Percentiles rank a stretch among this genome's conserved stretches.
These are phyloP conservation scores for Synodontis membranacea DNA, from an alignment of 2,113 vertebrate genomes.

Conservation along the genomic window DNA sequence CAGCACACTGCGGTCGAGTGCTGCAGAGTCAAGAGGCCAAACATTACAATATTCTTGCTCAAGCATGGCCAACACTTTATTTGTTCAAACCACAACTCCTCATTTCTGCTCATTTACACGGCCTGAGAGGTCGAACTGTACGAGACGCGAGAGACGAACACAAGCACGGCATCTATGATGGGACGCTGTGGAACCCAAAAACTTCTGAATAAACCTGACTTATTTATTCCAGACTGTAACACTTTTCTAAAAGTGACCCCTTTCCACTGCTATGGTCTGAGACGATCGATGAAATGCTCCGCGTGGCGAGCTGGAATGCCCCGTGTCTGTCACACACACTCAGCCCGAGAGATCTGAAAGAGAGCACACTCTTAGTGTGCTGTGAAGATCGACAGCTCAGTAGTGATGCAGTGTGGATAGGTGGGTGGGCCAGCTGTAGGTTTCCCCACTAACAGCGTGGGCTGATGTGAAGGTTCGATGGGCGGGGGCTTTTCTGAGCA, in stretches of 20 bases:
- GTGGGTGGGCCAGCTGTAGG: conserved; percentile 54
- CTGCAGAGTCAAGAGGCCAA: conserved; percentile 54
- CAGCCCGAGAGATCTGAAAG: conserved; percentile 25
- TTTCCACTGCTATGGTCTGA: conserved; percentile 30
- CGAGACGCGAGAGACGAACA: neutral
- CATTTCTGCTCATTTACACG: conserved; percentile 27
- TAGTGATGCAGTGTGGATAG: conserved; percentile 26
- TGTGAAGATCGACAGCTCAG: neutral
- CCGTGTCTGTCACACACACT: neutral
- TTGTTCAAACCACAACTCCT: conserved; percentile 63
- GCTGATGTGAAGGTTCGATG: conserved; percentile 42
- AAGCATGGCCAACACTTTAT: conserved; percentile 57
- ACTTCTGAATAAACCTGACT: conserved; percentile 15
- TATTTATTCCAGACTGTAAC: conserved; percentile 4
- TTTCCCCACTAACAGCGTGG: conserved; percentile 51
- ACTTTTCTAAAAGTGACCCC: conserved; percentile 7
- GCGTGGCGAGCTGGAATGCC: conserved; percentile 30
- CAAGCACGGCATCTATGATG: neutral
- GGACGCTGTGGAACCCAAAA: neutral
- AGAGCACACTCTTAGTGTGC: neutral
- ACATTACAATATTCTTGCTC: conserved; percentile 55
- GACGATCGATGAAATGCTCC: neutral
- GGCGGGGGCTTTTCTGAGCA: conserved; percentile 56
- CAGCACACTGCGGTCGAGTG: conserved; percentile 56
- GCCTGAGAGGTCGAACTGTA: conserved; percentile 33